Conservation (phyloP, 2,888 invertebrate genomes). For the Acanthosepion pharaonis region DNA sequence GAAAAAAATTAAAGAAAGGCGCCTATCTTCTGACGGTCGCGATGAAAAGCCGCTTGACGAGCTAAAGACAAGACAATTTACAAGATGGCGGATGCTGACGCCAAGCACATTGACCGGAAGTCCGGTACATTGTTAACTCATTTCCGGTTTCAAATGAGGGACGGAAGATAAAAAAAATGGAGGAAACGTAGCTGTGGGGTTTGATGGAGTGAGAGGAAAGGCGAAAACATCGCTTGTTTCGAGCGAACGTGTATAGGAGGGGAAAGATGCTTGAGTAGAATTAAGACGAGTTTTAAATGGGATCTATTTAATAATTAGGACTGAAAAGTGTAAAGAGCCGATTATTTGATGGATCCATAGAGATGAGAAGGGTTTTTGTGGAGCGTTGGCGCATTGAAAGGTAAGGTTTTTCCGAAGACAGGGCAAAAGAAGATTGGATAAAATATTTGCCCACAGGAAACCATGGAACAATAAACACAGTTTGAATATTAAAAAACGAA, state of each 20-base stretch:
- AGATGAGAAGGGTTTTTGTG: not conserved
- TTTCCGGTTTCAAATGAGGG: conserved; percentile 18
- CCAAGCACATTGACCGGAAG: conserved; percentile 33
- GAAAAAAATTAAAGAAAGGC: not conserved
- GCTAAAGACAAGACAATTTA: not conserved
- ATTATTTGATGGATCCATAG: not conserved
- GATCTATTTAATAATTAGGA: conserved; percentile 21
- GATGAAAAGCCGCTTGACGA: not conserved
- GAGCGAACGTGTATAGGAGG: not conserved
- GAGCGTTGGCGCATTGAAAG: not conserved
- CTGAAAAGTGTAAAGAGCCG: not conserved
- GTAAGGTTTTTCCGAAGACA: not conserved
- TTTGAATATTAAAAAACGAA: not conserved
- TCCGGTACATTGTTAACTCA: not conserved
- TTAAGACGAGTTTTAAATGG: not conserved
- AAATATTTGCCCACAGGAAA: conserved; percentile 33
- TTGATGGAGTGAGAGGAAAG: not conserved
- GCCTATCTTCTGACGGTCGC: not conserved
- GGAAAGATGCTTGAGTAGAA: not conserved
- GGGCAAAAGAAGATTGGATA: not conserved
- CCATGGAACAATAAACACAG: not conserved
- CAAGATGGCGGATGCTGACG: conserved; percentile 33
- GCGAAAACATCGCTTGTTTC: not conserved
- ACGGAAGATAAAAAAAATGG: not conserved
- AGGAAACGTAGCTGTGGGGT: not conserved